These are phyloP conservation scores for Leuctra nigra DNA, from an alignment of 2,888 invertebrate species.

Conservation along the genomic window DNA sequence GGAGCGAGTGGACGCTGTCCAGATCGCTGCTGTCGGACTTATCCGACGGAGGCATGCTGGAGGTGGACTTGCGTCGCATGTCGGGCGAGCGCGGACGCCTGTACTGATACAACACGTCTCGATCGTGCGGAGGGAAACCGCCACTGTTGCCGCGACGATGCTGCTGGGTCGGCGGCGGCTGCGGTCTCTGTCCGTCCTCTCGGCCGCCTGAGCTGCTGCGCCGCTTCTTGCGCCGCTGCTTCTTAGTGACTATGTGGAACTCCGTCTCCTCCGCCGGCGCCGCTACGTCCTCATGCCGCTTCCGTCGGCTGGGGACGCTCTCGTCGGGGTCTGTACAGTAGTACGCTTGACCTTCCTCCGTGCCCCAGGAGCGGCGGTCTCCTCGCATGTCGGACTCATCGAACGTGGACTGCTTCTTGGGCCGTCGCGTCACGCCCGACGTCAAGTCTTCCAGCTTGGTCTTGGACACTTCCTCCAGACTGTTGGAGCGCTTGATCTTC, in stretches of 20 bases:
- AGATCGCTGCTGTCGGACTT: conserved; percentile 72
- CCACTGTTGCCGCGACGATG: conserved; percentile 24
- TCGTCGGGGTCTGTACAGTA: conserved; percentile 39
- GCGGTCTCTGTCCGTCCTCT: conserved; percentile 24
- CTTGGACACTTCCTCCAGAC: conserved; percentile 73
- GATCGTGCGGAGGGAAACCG: conserved; percentile 31
- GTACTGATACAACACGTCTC: conserved; percentile 23
- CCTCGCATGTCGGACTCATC: conserved; percentile 38
- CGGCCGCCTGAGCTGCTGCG: conserved; percentile 45
- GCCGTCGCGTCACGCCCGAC: conserved; percentile 8
- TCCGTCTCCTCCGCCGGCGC: conserved; percentile 41
- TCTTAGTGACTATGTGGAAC: conserved; percentile 77
- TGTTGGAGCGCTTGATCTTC: conserved; percentile 63
- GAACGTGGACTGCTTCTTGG: conserved; percentile 35
- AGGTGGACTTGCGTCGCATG: conserved; percentile 59
- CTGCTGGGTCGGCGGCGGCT: conserved; percentile 13
- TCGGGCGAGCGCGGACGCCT: conserved; percentile 33
- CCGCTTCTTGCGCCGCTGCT: conserved; percentile 70
- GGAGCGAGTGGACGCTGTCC: conserved; percentile 80
- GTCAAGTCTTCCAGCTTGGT: conserved; percentile 67
- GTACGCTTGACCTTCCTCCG: conserved; percentile 51
- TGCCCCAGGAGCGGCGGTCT: conserved; percentile 59
- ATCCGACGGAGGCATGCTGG: conserved; percentile 74
- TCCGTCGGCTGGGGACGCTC: conserved; percentile 45
- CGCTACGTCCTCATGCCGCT: conserved; percentile 9